A percentile compares a stretch with the other conserved stretches of the same genome.
Conservation (phyloP, 2,888 invertebrate genomes). For the Labia minor region DNA sequence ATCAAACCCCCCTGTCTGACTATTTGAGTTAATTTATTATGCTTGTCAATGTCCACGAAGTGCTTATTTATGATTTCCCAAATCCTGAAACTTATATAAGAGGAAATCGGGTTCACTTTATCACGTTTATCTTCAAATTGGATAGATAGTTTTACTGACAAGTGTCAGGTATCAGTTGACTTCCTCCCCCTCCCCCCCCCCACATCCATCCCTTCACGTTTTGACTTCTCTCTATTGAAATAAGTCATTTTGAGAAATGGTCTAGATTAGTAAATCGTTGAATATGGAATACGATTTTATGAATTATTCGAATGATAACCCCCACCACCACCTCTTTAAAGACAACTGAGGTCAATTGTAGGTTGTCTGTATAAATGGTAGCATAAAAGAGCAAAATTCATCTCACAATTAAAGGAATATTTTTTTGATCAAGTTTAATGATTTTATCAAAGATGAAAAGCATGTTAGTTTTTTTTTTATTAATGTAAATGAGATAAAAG, state of each 20-base stretch:
- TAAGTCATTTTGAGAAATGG: slow-evolving; percentile 13
- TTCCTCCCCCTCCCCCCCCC: no score
- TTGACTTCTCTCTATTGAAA: background rate
- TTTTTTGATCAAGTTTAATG: no score
- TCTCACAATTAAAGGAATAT: no score
- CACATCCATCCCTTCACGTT: background rate
- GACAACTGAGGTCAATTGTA: background rate
- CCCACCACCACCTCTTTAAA: background rate
- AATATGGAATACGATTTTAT: background rate
- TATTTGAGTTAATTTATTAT: no score
- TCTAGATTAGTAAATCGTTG: background rate
- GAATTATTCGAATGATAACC: background rate
- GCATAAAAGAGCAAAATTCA: no score
- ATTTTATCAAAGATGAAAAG: no score
- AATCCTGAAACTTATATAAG: background rate
- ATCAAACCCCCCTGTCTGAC: no score
- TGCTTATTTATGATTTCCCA: background rate
- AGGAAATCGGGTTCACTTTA: background rate
- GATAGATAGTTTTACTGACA: background rate
- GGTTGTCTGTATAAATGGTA: no score
- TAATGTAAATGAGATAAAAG: no score
- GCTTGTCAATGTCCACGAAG: no score
- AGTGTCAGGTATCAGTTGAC: background rate
- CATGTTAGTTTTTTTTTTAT: no score
- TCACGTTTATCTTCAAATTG: background rate